Evolutionary conservation across 2,888 invertebrate genomes (phyloP).

Genomic region (Drosophila sordidapex): DNA sequence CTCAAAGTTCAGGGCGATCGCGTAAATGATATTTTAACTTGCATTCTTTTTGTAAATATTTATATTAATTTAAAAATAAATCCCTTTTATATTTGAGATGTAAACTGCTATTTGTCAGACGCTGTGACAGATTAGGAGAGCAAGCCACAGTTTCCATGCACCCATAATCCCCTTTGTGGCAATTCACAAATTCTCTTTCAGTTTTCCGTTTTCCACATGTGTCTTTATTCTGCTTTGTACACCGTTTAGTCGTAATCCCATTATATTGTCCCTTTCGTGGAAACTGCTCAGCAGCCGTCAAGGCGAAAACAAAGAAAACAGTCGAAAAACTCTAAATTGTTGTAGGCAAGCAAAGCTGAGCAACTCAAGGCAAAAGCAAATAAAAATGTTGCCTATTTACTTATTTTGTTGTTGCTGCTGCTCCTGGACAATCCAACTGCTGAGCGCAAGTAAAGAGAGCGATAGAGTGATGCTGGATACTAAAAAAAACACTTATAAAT

Average conservation of each 20-base stretch:
- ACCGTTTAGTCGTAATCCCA: slow-evolving; percentile 59
- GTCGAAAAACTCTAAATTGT: background rate
- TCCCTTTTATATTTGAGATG: background rate
- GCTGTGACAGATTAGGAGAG: slow-evolving; percentile 16
- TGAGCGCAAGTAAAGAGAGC: background rate
- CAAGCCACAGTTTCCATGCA: background rate
- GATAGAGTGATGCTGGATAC: background rate
- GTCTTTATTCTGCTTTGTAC: slow-evolving; percentile 28
- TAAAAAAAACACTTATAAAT: background rate
- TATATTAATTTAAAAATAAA: background rate
- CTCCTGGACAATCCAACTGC: background rate
- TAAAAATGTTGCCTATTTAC: background rate
- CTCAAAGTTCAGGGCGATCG: slow-evolving; percentile 12
- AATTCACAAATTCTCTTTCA: slow-evolving; percentile 39
- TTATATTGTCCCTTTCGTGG: slow-evolving; percentile 55
- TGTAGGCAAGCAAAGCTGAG: background rate
- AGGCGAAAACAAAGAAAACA: background rate
- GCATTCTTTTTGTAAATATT: background rate
- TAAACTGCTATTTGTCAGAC: slow-evolving; percentile 6
- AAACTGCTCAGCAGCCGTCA: slow-evolving; percentile 38
- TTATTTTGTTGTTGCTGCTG: background rate
- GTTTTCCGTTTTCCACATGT: slow-evolving; percentile 18
- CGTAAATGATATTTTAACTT: slow-evolving; percentile 37
- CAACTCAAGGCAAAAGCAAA: background rate
- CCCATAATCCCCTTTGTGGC: slow-evolving; percentile 42